Evolutionary conservation across 2,888 invertebrate genomes (phyloP).

Genomic region (Eristalis pertinax): DNA sequence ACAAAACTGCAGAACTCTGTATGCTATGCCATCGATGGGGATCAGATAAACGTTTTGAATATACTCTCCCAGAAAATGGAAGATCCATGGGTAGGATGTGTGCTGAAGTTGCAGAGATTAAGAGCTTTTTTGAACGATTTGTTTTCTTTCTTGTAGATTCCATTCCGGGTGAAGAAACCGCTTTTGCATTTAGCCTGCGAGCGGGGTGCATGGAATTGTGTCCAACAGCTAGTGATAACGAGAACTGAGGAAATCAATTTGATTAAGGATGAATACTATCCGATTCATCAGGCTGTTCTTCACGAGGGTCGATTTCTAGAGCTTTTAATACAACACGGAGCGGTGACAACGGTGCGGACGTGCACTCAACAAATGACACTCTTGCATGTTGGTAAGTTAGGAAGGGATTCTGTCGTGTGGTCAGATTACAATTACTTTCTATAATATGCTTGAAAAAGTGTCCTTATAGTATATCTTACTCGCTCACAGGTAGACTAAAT

Average conservation of each 20-base stretch:
- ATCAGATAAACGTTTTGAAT: constrained; percentile 87
- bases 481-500: too few species aligned
- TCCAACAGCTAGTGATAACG: constrained; percentile 85
- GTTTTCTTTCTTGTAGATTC: constrained; percentile 76
- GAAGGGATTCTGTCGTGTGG: too few species aligned
- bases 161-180: constrained; percentile 84
- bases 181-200: constrained; percentile 87
- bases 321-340: constrained; percentile 86
- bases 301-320: constrained; percentile 88
- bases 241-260: constrained; percentile 87
- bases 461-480: too few species aligned
- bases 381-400: constrained; percentile 83
- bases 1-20: constrained; percentile 86
- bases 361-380: constrained; percentile 88
- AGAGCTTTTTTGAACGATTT: background rate
- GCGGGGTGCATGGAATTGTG: constrained; percentile 88
- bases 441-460: background rate
- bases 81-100: constrained; percentile 84
- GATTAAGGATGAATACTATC: constrained; percentile 89
- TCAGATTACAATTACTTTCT: background rate
- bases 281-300: constrained; percentile 89
- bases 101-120: background rate
- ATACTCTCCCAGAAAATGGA: constrained; percentile 86
- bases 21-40: constrained; percentile 88
- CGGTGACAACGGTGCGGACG: constrained; percentile 86